Conservation (phyloP, 2,888 invertebrate species). For the Athrips mouffetella region DNA sequence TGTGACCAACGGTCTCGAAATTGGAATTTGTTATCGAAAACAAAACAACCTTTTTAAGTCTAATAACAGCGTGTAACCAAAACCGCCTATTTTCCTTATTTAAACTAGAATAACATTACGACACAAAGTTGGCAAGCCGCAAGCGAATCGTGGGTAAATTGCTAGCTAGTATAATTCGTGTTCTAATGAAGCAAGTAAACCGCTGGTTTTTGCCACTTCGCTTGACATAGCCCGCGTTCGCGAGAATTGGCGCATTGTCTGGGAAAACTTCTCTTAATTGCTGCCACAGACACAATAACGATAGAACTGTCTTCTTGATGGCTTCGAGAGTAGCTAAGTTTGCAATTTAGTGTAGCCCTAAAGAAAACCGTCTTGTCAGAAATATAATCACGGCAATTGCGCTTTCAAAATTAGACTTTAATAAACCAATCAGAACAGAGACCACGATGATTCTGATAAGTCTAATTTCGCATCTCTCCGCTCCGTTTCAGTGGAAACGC, state of each 20-base stretch:
- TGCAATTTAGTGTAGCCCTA: too few relatives aligned
- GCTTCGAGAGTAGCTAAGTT: background rate
- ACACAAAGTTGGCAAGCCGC: conserved; percentile 18
- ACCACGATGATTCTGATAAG: too few relatives aligned
- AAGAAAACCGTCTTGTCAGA: too few relatives aligned
- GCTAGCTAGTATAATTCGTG: conserved; percentile 23
- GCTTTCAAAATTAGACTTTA: too few relatives aligned
- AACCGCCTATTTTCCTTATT: background rate
- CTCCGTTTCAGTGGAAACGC: too few relatives aligned
- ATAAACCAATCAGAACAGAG: too few relatives aligned
- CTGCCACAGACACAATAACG: background rate
- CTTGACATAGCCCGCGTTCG: conserved; percentile 15
- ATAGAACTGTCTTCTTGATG: background rate
- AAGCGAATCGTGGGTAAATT: conserved; percentile 30
- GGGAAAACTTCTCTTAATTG: conserved; percentile 16
- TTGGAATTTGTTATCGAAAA: too few relatives aligned
- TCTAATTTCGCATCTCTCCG: too few relatives aligned
- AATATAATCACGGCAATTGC: too few relatives aligned
- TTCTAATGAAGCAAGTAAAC: conserved; percentile 23
- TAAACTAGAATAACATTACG: conserved; percentile 14
- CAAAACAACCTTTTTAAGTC: too few relatives aligned
- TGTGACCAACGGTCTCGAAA: too few relatives aligned
- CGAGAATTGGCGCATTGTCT: conserved; percentile 20
- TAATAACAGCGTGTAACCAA: background rate
- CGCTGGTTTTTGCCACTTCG: conserved; percentile 12